These are phyloP conservation scores for Drosophila falleni DNA, from an alignment of 2,888 invertebrate species.

Conservation along the genomic window DNA sequence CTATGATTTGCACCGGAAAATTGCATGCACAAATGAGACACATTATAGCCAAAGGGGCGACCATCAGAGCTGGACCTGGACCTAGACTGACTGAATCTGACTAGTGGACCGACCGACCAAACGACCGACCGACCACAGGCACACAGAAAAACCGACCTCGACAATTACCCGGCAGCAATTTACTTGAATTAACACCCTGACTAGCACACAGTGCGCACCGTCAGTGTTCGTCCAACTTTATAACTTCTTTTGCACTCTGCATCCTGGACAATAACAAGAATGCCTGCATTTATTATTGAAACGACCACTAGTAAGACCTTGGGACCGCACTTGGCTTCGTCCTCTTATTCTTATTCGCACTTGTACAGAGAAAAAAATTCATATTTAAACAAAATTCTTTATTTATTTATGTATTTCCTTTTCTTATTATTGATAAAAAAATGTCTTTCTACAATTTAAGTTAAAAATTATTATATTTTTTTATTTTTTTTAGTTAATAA, in stretches of 20 bases:
- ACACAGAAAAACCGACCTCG: constrained; percentile 60
- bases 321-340: constrained; percentile 37
- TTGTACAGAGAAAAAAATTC: no score
- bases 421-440: no score
- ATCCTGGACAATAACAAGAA: constrained; percentile 43
- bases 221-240: constrained; percentile 43
- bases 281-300: constrained; percentile 77
- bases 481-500: no score
- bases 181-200: constrained; percentile 73
- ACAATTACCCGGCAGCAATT: constrained; percentile 78
- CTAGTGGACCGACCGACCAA: background rate
- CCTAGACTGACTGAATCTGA: background rate
- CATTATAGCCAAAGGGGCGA: constrained; percentile 58
- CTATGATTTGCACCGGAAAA: constrained; percentile 72
- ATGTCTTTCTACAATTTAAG: no score
- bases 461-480: no score
- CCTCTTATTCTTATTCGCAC: constrained; percentile 23
- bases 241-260: constrained; percentile 62
- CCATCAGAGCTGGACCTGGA: constrained; percentile 1
- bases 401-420: no score
- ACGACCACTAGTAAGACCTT: constrained; percentile 76
- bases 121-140: constrained; percentile 1
- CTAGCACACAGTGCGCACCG: background rate
- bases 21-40: constrained; percentile 76
- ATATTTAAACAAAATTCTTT: no score